phyloP scores from a whole-genome alignment of 2,888 invertebrate species.

The Chydorus sphaericus region DNA sequence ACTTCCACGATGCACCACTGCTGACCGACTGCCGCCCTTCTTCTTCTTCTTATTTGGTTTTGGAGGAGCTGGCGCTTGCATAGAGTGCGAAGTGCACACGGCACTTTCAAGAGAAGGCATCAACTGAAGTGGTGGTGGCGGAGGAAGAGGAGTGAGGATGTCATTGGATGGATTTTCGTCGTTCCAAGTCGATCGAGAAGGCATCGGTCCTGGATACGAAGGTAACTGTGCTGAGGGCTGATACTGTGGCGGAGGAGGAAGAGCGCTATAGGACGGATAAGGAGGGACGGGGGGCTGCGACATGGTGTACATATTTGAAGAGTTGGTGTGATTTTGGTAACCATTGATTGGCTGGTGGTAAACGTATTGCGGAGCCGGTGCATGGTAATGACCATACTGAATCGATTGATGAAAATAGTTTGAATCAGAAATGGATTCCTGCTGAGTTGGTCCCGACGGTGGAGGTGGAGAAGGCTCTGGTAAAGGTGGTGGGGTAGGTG shows the following conservation, averaged over 20 bases:
- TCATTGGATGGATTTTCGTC: neutral
- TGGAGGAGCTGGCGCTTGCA: neutral
- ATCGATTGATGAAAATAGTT: neutral
- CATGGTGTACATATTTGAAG: neutral
- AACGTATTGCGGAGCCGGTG: neutral
- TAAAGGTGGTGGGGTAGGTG: neutral
- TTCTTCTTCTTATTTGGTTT: neutral
- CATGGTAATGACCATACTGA: neutral
- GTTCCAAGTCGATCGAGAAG: too few species aligned
- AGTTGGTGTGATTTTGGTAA: neutral
- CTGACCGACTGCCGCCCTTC: slow-evolving; percentile 11
- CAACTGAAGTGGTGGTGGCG: neutral
- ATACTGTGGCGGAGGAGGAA: slow-evolving; percentile 11
- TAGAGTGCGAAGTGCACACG: too few species aligned
- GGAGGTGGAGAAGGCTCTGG: neutral
- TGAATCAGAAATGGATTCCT: neutral
- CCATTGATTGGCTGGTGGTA: slow-evolving; percentile 1
- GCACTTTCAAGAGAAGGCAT: neutral
- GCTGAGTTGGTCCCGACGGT: neutral
- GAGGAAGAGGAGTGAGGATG: neutral
- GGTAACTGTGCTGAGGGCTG: neutral
- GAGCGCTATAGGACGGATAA: slow-evolving; percentile 3
- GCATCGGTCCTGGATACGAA: neutral
- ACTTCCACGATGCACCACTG: slow-evolving; percentile 20
- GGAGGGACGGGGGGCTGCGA: neutral